Conservation (phyloP, 2,797 vertebrate genomes). For the Sebastes umbrosus region DNA sequence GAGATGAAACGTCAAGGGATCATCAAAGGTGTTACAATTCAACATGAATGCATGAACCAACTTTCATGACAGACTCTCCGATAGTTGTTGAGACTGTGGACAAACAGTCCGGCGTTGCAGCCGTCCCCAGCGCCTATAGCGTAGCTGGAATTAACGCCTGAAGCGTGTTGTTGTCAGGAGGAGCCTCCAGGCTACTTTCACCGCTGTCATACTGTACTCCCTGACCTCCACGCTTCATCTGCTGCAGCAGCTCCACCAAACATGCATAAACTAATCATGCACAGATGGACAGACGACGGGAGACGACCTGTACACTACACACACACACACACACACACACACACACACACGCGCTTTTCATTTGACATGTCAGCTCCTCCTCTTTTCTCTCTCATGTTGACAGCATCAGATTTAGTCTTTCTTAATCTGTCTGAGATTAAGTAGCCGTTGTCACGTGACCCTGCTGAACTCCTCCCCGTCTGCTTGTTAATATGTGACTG, state of each 20-base stretch:
- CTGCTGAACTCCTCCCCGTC: background rate
- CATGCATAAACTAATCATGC: conserved; percentile 25
- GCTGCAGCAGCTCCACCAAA: conserved; percentile 21
- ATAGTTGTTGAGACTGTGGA: background rate
- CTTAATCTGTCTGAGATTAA: conserved; percentile 71
- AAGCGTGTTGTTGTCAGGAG: background rate
- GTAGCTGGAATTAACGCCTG: background rate
- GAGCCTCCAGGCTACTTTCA: background rate
- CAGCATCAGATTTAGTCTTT: conserved; percentile 36
- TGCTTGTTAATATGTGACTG: background rate
- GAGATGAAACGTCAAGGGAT: background rate
- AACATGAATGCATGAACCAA: too few species aligned
- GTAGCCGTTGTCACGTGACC: conserved; percentile 57
- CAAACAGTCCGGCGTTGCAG: background rate
- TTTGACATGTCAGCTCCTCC: conserved; percentile 2
- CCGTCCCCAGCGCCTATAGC: background rate
- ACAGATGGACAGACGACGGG: conserved; percentile 28
- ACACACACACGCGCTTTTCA: background rate
- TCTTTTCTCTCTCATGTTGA: conserved; percentile 5
- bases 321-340: background rate
- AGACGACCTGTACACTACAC: background rate
- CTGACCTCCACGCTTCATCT: conserved; percentile 27
- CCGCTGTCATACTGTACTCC: background rate
- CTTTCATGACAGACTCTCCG: background rate
- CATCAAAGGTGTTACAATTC: too few species aligned